Base-by-base conservation (phyloP, 1,140 invertebrate species). In the Aphelenchoides avenae region DNA sequence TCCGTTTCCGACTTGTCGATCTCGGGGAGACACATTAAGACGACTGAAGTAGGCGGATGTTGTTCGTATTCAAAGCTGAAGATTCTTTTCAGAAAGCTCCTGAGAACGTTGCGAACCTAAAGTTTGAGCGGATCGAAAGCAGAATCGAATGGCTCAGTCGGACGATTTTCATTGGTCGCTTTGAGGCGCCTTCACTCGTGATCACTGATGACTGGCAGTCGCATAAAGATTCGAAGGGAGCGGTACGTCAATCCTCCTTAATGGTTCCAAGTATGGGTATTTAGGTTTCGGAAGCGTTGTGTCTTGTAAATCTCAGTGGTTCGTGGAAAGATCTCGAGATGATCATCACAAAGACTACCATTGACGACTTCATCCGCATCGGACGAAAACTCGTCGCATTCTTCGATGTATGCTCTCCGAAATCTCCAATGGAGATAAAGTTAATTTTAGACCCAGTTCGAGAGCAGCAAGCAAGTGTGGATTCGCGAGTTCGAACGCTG, bases 121-220 rank as follows among this genome's bases (percentile, higher is more conserved):
- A 71, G 34, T 42, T 73, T 4, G 61, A 46, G 3, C 41, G 46
- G 26, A 46, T 73, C 31, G 65, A 71, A 37, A 50, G 48, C n/a
- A 52, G 66, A 18, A 40, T 73, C 20, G 70, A 73, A 36, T 73
- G 71, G 71, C 75, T 73, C 72, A 65, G 61, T 37, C 30, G 73
- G 13, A 34, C 57, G 3, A 66, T 73, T 1, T 53, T 73, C 26
- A 76, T 73, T 24, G 65, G 41, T 9, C 50, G 46, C 18, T 64
- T 76, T 39, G 41, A 43, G 3, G 33, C 52, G 3, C 73, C 73
- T 13, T 11, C 41, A 15, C 42, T 76, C 18, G 30, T 30, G 3
- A 29, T 75, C 0, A 31, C 43, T 3, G 73, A 76, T 49, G 49
- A 74, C 11, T 73, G 68, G 64, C 36, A 42, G 24, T 44, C 24